Evolutionary conservation across 2,113 vertebrate genomes (phyloP).

Genomic region (Nipponia nippon): DNA sequence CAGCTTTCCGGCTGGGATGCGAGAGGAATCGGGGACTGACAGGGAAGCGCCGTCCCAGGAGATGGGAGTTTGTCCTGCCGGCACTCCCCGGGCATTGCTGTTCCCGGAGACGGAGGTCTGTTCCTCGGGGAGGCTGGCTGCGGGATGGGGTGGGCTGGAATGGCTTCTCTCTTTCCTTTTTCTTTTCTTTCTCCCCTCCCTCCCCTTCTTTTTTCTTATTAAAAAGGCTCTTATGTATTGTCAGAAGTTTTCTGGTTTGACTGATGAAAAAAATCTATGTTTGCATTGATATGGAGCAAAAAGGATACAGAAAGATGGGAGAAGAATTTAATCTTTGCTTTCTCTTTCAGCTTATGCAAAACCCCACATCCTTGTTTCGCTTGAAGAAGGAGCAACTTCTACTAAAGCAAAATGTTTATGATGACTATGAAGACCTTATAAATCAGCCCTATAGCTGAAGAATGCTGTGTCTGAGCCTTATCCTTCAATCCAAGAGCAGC

Average conservation of each 20-base stretch:
- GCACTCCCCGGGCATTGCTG: neutral
- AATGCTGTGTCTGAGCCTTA: neutral
- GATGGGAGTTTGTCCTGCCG: fast-evolving
- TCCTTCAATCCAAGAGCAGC: neutral
- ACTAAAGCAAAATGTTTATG: neutral
- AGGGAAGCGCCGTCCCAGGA: fast-evolving
- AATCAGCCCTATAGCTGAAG: neutral
- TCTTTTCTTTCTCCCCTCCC: neutral
- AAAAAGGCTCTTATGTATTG: neutral
- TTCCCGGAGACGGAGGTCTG: neutral
- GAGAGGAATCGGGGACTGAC: neutral
- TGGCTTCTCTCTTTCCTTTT: neutral
- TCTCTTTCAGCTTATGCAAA: neutral
- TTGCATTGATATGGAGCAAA: neutral
- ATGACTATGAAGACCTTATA: neutral
- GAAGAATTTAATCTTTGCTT: neutral
- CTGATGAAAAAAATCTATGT: neutral
- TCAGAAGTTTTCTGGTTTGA: neutral
- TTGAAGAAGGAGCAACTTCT: neutral
- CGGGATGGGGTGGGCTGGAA: neutral
- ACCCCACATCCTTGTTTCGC: neutral
- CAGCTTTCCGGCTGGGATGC: neutral
- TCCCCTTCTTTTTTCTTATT: neutral
- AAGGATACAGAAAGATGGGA: neutral
- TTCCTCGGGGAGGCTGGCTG: neutral